Base-by-base conservation (phyloP, 1,140 invertebrate species). In the Drosophila nannoptera region DNA sequence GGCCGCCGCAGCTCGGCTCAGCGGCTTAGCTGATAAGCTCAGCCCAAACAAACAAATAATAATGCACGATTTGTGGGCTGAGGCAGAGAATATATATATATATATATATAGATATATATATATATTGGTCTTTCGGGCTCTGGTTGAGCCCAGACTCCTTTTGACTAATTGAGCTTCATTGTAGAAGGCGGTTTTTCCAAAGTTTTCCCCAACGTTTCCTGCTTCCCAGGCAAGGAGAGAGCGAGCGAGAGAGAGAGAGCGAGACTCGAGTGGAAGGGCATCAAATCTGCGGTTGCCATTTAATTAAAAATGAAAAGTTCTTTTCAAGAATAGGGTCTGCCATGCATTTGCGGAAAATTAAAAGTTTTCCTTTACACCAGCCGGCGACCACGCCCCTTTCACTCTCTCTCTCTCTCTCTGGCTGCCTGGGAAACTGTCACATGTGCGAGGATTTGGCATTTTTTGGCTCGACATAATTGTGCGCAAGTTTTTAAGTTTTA, bases 231-330 rank as follows among this genome's bases (percentile, higher is more conserved):
- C 54, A 14, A 40, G 40, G 22, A 3, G 22, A 22, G 22, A 22
- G 22, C 22, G 22, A 22, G 22, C 22, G 22, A 22, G 22, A 22
- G 22, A 22, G 22, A 22, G 22, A 22, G 22, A 22, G 22, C 1
- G 22, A 22, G 22, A 22, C 22, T 22, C 22, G 22, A 22, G 22
- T 22, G 22, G 22, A 22, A 22, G 22, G 22, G 22, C 22, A 22
- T 22, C 22, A 22, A 22, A 46, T 56, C 42, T 77, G 75, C 58
- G 68, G 72, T 52, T 78, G 58, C 72, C 55, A 80, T 84, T 84
- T 84, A 84, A 84, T 84, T 84, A 80, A 86, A 84, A 83, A 86
- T 86, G 66, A 78, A 84, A 84, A 86, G 80, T 86, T 80, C 66
- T 68, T 68, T 76, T 61, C 68, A 84, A 84, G 80, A 78, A 83